phyloP scores from a whole-genome alignment of 2,113 vertebrate species.

The Brachyhypopomus gauderio region DNA sequence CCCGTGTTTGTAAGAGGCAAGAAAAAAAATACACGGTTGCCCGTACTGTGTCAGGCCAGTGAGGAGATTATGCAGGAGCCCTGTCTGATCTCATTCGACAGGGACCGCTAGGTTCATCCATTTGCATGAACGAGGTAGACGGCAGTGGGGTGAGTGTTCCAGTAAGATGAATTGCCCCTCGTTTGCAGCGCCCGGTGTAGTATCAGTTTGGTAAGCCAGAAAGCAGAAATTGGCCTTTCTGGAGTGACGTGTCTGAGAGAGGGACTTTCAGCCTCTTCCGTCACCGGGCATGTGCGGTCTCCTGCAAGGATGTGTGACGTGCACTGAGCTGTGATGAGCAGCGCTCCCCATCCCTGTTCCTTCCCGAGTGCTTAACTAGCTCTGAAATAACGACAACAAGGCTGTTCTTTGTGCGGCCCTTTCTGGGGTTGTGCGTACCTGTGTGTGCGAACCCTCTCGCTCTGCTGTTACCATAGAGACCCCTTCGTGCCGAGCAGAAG shows the following conservation, averaged over 20 bases:
- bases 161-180: background rate
- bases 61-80: conserved; percentile 43
- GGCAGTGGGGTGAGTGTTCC: conserved; percentile 13
- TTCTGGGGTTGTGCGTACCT: conserved; percentile 74
- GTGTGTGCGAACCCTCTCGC: conserved; percentile 66
- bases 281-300: background rate
- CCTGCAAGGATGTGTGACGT: too few species aligned
- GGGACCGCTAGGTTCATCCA: conserved; percentile 53
- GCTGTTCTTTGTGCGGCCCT: conserved; percentile 54
- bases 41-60: conserved; percentile 29
- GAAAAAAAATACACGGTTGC: conserved; percentile 18
- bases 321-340: background rate
- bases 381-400: conserved; percentile 53
- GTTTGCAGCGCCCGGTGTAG: background rate
- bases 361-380: conserved; percentile 29
- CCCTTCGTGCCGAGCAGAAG: conserved; percentile 70
- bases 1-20: conserved; percentile 14
- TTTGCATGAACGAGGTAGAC: conserved; percentile 45
- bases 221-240: background rate
- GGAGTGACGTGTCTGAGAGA: background rate
- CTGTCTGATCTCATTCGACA: conserved; percentile 48
- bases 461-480: conserved; percentile 80
- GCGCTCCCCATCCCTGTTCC: background rate
- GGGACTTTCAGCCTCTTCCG: background rate
- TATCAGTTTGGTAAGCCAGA: background rate